Evolutionary conservation across 2,797 vertebrate genomes (phyloP).

Genomic region (Anguilla anguilla): DNA sequence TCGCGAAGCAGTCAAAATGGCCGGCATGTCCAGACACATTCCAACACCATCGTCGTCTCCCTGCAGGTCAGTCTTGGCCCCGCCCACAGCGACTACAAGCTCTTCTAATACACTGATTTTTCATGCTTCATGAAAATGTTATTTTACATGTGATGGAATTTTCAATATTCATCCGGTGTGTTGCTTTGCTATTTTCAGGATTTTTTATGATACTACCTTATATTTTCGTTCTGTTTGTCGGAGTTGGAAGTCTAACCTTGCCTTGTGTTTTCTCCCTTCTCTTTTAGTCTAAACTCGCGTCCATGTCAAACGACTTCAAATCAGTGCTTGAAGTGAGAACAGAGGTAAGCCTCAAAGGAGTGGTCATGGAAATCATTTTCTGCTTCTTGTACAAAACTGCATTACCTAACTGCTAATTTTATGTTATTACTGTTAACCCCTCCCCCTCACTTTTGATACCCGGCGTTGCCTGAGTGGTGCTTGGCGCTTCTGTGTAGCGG

Average conservation of each 20-base stretch:
- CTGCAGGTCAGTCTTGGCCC: slow-evolving; percentile 73
- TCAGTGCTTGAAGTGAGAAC: slow-evolving; percentile 93
- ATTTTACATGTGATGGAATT: slow-evolving; percentile 1
- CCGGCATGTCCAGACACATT: slow-evolving; percentile 87
- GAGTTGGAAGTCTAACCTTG: not conserved
- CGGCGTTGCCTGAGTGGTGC: not conserved
- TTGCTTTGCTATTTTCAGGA: not conserved
- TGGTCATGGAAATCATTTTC: not conserved
- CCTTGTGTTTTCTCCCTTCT: slow-evolving; percentile 32
- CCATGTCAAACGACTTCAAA: slow-evolving; percentile 96
- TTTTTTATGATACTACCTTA: not conserved
- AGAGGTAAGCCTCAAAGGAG: slow-evolving; percentile 75
- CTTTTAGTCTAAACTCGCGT: slow-evolving; percentile 88
- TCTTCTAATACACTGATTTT: not conserved
- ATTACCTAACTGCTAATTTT: not conserved
- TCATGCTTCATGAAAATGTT: not conserved
- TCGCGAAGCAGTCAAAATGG: slow-evolving; percentile 83
- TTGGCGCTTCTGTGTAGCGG: not conserved
- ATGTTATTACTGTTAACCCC: not conserved
- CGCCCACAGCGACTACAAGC: not conserved
- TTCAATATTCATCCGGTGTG: not conserved
- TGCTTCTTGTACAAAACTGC: not conserved
- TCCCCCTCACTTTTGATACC: not conserved
- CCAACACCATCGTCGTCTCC: slow-evolving; percentile 90
- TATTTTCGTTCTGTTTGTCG: not conserved